Percentiles rank a stretch among this genome's conserved stretches.
phyloP scores from a whole-genome alignment of 2,888 invertebrate species.

The Diploptera punctata region DNA sequence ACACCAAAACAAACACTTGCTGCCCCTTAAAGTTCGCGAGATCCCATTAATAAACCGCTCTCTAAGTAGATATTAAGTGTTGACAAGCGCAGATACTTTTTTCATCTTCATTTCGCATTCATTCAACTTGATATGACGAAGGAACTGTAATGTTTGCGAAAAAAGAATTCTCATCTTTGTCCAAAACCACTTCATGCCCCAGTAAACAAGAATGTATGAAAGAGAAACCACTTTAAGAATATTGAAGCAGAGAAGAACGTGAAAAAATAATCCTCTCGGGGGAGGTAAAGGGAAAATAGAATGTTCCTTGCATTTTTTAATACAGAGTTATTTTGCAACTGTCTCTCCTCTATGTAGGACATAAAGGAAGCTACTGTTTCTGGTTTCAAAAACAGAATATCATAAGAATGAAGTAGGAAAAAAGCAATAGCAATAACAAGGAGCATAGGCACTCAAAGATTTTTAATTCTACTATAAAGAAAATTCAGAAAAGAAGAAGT shows the following conservation, averaged over 20 bases:
- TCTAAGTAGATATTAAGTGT: too few relatives aligned
- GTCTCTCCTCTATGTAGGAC: neutral
- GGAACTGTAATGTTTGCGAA: neutral
- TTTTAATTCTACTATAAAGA: too few relatives aligned
- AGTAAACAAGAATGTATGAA: constrained; percentile 8
- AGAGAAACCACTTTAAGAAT: neutral
- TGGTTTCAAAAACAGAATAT: neutral
- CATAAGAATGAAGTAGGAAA: neutral
- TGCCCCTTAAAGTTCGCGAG: neutral
- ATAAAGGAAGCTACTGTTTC: neutral
- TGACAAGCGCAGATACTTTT: too few relatives aligned
- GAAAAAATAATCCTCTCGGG: neutral
- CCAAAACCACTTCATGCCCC: neutral
- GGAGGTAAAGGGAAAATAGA: too few relatives aligned
- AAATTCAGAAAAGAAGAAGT: too few relatives aligned
- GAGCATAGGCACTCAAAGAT: neutral
- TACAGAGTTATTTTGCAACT: neutral
- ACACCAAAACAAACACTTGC: neutral
- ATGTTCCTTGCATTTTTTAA: neutral
- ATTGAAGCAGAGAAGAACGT: neutral
- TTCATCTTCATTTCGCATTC: too few relatives aligned
- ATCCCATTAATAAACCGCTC: neutral
- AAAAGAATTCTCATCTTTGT: neutral
- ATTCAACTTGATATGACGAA: too few relatives aligned
- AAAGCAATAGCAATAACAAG: neutral